A percentile compares a stretch with the other conserved stretches of the same genome.
Evolutionary conservation across 37 sponge, comb jelly and placozoan genomes (phyloP).

Genomic region (Tethya wilhelma): DNA sequence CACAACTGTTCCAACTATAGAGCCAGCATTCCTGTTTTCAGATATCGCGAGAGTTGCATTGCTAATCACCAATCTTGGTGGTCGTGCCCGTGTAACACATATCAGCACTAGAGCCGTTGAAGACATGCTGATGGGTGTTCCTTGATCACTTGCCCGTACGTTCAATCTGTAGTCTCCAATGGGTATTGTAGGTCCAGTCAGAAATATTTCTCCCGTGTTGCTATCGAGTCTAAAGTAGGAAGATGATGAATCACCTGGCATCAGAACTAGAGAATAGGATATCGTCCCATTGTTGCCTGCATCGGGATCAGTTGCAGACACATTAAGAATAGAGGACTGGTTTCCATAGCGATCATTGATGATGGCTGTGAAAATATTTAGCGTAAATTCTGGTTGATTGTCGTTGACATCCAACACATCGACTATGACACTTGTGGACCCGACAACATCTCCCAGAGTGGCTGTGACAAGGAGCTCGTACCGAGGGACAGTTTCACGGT

Average conservation of each 20-base stretch:
- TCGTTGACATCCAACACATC: conserved; percentile 62
- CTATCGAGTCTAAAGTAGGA: conserved; percentile 4
- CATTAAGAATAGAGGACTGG: conserved; percentile 15
- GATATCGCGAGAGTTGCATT: background rate
- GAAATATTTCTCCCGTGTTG: conserved; percentile 21
- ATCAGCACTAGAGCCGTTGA: conserved; percentile 39
- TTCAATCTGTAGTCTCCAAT: conserved; percentile 44
- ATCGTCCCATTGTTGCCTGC: conserved; percentile 18
- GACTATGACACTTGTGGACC: conserved; percentile 9
- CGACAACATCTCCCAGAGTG: background rate
- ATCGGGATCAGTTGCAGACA: conserved; percentile 26
- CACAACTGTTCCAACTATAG: conserved; percentile 23
- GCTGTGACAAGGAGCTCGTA: conserved; percentile 20
- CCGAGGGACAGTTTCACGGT: conserved; percentile 9
- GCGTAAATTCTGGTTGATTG: conserved; percentile 40
- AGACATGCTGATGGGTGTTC: background rate
- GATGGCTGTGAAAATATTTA: conserved; percentile 15
- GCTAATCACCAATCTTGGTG: background rate
- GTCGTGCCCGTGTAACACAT: conserved; percentile 18
- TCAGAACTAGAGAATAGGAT: background rate
- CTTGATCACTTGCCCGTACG: conserved; percentile 32
- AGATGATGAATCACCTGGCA: background rate
- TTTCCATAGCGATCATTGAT: conserved; percentile 22
- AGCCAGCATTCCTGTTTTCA: conserved; percentile 29
- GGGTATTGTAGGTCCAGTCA: background rate